Evolutionary conservation across 2,113 vertebrate genomes (phyloP).

Genomic region (Tetrax tetrax): DNA sequence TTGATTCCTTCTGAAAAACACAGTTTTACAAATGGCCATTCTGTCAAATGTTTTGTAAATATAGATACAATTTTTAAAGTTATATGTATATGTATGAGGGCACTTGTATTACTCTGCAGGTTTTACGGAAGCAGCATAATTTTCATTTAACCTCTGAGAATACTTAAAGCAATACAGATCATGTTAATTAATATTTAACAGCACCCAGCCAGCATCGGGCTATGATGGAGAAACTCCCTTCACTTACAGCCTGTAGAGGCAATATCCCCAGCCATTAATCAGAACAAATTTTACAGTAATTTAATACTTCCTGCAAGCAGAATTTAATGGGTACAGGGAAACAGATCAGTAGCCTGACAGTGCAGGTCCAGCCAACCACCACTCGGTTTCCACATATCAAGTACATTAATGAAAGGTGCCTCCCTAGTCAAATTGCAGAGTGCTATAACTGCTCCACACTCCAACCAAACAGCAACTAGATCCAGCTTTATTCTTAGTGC

Average conservation of each 20-base stretch:
- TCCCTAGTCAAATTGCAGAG: background rate
- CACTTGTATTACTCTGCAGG: background rate
- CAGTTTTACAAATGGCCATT: background rate
- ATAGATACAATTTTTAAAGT: background rate
- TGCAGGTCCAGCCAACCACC: background rate
- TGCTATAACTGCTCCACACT: background rate
- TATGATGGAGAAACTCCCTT: background rate
- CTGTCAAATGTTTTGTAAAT: background rate
- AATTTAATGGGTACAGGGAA: background rate
- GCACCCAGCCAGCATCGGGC: background rate
- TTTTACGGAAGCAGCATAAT: background rate
- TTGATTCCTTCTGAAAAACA: background rate
- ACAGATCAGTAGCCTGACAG: background rate
- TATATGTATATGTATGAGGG: background rate
- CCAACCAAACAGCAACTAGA: background rate
- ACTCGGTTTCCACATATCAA: background rate
- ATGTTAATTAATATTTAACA: background rate
- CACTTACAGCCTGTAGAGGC: background rate
- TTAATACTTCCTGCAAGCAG: background rate
- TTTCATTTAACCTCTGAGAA: background rate
- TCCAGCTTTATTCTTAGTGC: background rate
- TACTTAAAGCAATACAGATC: background rate
- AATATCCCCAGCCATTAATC: background rate
- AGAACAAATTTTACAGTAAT: background rate
- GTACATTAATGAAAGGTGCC: background rate